Base-by-base conservation (phyloP, 2,113 vertebrate genomes). In the Phoxinus phoxinus region DNA sequence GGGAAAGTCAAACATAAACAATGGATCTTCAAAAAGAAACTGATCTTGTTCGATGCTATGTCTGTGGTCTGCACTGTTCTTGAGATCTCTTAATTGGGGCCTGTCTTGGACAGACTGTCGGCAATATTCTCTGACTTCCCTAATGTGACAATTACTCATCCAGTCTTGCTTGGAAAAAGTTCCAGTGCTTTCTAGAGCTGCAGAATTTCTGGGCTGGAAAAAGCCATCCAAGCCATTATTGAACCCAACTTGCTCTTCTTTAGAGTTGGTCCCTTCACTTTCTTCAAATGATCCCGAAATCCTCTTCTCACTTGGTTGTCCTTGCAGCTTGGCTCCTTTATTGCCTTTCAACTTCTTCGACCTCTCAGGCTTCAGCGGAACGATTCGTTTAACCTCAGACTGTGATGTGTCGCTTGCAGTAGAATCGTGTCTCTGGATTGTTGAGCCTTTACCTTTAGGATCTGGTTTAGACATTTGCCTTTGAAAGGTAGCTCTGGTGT, bases 361-460 rank as follows among this genome's bases (percentile, higher is more conserved):
- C 93, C 95, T 90, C 87, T 94, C 94, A 1, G 94, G 95, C 87
- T 95, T 95, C 35, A 95, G 91, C 79, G 95, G 95, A 86, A 94
- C 92, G 41, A 93, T 88, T 92, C 91, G 93, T 74, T 91, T 90
- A 51, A 91, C 85, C 91, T 94, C 92, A n/a, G 91, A 84, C 19
- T 90, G 88, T 0, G 85, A 84, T 74, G 85, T 89, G 6, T 81
- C 87, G 23, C 88, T 87, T 91, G 87, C 89, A 88, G 80, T 88
- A 63, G 72, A 86, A 48, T 92, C 90, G 19, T n/a, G 84, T 86
- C 86, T 88, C 63, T 71, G 27, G 6, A 89, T 86, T 63, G 81
- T 89, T 1, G 30, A 78, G 41, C 87, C 89, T 87, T 90, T 90
- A 23, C 46, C 85, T 87, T 87, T 90, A 15, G 53, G 3, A 63